Percentiles rank a stretch among this genome's conserved stretches.
These are phyloP conservation scores for Melanargia galathea DNA, from an alignment of 2,888 invertebrate genomes.

Conservation along the genomic window DNA sequence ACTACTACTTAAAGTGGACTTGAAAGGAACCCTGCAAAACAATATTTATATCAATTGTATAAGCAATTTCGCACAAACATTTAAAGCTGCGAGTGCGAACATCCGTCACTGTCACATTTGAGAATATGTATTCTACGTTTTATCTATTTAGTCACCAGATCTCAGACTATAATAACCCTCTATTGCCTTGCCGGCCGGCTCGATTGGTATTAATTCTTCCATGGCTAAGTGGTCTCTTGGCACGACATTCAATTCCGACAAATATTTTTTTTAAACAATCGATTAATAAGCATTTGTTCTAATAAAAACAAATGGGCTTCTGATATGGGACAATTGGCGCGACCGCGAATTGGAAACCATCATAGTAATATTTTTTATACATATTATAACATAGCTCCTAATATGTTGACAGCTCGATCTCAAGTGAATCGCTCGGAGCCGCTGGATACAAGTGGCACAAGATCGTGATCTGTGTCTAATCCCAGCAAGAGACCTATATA, in stretches of 20 bases:
- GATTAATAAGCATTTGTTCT: constrained; percentile 57
- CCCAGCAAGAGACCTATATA: too few relatives aligned
- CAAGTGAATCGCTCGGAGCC: too few relatives aligned
- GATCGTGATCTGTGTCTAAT: too few relatives aligned
- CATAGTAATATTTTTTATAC: background rate
- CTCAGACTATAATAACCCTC: constrained; percentile 32
- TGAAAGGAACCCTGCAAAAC: too few relatives aligned
- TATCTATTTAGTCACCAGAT: background rate
- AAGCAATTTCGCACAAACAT: too few relatives aligned
- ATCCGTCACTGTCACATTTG: background rate
- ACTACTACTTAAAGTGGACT: too few relatives aligned
- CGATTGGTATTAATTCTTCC: constrained; percentile 41
- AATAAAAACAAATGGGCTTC: constrained; percentile 68
- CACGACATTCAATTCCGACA: constrained; percentile 40
- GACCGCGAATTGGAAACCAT: constrained; percentile 39
- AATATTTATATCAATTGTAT: too few relatives aligned
- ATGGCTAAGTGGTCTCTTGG: constrained; percentile 36
- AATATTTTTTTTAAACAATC: constrained; percentile 42
- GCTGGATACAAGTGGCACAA: too few relatives aligned
- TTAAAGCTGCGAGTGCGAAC: too few relatives aligned
- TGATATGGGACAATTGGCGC: constrained; percentile 71
- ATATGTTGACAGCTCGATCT: background rate
- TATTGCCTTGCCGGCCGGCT: constrained; percentile 32
- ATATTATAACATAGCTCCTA: too few relatives aligned
- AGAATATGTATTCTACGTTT: too few relatives aligned